Conservation (phyloP, 2,888 invertebrate genomes). For the Acleris cristana region DNA sequence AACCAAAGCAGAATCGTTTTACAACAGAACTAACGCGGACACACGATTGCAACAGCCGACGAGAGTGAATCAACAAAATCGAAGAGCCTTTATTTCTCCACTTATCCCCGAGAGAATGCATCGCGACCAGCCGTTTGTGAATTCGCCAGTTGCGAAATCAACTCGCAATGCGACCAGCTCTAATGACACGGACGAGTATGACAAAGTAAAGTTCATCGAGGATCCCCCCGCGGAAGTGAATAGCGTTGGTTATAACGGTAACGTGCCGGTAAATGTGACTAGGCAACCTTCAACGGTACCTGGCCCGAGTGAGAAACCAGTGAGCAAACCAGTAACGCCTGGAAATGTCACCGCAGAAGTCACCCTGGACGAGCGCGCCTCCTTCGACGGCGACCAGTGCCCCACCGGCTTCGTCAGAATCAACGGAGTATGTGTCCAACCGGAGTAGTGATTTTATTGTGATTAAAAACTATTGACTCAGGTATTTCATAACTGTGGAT, state of each 20-base stretch:
- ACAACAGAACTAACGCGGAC: constrained; percentile 40
- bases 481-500: neutral
- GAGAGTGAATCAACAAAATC: constrained; percentile 43
- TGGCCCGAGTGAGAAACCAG: constrained; percentile 3
- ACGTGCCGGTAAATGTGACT: constrained; percentile 4
- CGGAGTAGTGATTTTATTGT: constrained; percentile 43
- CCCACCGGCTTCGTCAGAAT: constrained; percentile 57
- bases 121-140: constrained; percentile 13
- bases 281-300: constrained; percentile 5
- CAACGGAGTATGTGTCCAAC: constrained; percentile 58
- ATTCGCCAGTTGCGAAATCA: constrained; percentile 2
- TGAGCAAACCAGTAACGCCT: constrained; percentile 8
- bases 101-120: constrained; percentile 40
- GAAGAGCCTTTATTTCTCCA: constrained; percentile 44
- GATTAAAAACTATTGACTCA: neutral
- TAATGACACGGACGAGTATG: constrained; percentile 18
- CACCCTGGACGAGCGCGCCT: constrained; percentile 55
- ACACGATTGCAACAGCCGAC: constrained; percentile 38
- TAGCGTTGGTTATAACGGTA: constrained; percentile 7
- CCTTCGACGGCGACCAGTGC: constrained; percentile 61
- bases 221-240: constrained; percentile 11
- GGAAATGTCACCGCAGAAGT: constrained; percentile 43
- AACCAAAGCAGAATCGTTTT: constrained; percentile 21
- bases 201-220: constrained; percentile 19
- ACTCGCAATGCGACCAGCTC: constrained; percentile 7